Conservation (phyloP, 1,140 invertebrate genomes). For the Tetramorium parvispinum region DNA sequence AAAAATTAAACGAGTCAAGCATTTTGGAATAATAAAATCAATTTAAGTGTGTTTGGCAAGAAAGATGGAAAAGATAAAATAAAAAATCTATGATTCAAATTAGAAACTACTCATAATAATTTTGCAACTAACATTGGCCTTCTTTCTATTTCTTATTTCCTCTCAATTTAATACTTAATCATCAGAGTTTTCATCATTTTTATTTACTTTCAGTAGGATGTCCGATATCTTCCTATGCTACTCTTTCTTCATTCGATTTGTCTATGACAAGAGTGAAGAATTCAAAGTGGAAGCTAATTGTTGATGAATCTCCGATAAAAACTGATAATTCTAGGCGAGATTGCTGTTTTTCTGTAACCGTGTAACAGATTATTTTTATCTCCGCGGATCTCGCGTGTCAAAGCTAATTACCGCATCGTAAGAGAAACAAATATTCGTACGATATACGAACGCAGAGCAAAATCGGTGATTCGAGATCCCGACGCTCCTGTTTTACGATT, state of each 20-base stretch:
- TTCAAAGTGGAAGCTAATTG: neutral
- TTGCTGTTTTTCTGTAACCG: neutral
- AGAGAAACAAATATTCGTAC: neutral
- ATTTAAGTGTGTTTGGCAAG: too few relatives aligned
- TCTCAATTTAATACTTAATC: too few relatives aligned
- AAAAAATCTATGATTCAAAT: too few relatives aligned
- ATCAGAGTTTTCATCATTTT: too few relatives aligned
- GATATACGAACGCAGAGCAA: neutral
- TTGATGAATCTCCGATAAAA: neutral
- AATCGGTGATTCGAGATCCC: neutral
- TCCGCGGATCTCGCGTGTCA: neutral
- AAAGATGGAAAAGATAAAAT: too few relatives aligned
- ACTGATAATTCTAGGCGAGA: neutral
- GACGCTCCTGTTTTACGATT: neutral
- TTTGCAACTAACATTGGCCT: too few relatives aligned
- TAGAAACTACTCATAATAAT: too few relatives aligned
- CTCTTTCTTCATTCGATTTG: neutral
- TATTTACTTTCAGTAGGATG: neutral
- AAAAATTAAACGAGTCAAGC: too few relatives aligned
- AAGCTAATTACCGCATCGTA: neutral
- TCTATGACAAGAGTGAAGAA: neutral
- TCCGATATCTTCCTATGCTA: neutral
- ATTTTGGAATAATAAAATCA: too few relatives aligned
- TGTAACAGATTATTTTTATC: neutral
- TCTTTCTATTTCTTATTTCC: too few relatives aligned